Evolutionary conservation across 2,113 vertebrate genomes (phyloP), one percentile per base, ranked within the genome.

Genomic region (Brienomyrus longianalis): DNA sequence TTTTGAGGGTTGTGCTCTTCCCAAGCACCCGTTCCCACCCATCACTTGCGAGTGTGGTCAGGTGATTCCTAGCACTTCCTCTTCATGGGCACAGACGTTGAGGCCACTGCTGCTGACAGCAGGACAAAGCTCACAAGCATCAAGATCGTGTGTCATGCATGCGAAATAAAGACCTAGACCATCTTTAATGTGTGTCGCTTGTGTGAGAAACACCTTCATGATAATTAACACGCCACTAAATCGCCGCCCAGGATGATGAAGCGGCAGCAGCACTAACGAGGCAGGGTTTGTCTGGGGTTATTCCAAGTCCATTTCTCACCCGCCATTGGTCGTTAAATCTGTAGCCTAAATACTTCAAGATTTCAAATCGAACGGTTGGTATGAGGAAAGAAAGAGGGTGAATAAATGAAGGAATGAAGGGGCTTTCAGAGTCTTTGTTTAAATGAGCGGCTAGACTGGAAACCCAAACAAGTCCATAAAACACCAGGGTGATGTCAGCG

Each of bases 241-340:
- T 92, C 92, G 92, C 90, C 70, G 89, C 91, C 92, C 87, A 48
- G 91, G 91, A 93, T 96, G 94, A 96, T 95, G 93, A 95, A 96
- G 94, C 94, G 92, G 92, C 91, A 77, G 89, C 39, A 88, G 77
- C 91, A 90, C 92, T 95, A 95, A 95, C 93, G 94, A 93, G 89
- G 59, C 89, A 21, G 87, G 59, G 90, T 89, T 88, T 91, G 91
- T 92, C 83, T 93, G 90, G 89, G 92, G 92, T 93, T 93, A 92
- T 94, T 96, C 95, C 95, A 95, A 92, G 91, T 94, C 94, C 94
- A 95, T 96, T 95, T 91, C 94, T 96, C 95, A 96, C 52, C 89
- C 90, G 70, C 9, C 19, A 91, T 31, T 62, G 88, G 91, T 94
- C 95, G 93, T 95, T 95, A 95, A 94, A 93, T 89, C 89, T 83